Conservation (phyloP, 92 coral and sea anemone genomes). For the Epizoanthus rinbou region DNA sequence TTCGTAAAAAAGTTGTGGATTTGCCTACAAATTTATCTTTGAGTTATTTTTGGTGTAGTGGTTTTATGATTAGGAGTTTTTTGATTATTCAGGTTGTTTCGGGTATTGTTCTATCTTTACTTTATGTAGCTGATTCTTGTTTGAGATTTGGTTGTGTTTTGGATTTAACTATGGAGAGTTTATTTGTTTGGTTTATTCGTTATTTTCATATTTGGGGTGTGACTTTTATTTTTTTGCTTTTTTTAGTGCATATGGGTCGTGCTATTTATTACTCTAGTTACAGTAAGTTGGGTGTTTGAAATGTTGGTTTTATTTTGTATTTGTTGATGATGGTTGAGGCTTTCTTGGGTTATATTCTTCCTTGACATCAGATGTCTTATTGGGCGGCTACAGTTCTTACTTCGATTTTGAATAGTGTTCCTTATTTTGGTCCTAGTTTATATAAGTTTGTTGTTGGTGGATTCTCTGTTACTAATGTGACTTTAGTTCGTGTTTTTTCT, state of each 20-base stretch:
- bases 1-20: neutral
- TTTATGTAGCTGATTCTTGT: neutral
- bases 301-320: neutral
- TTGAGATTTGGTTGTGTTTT: neutral
- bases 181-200: neutral
- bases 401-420: neutral
- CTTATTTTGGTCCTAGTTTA: neutral
- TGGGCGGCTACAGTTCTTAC: neutral
- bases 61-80: neutral
- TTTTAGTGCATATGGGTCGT: neutral
- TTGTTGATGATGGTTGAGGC: too few relatives aligned
- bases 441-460: neutral
- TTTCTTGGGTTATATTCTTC: neutral
- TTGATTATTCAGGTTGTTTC: neutral
- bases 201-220: neutral
- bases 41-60: neutral
- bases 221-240: neutral
- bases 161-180: neutral
- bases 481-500: neutral
- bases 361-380: slow-evolving; percentile 4
- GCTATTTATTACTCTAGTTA: neutral
- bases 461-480: neutral
- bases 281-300: neutral
- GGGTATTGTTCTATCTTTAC: neutral
- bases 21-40: neutral